These are phyloP conservation scores for Varanus komodoensis DNA, from an alignment of 2,113 vertebrate species.

Conservation along the genomic window DNA sequence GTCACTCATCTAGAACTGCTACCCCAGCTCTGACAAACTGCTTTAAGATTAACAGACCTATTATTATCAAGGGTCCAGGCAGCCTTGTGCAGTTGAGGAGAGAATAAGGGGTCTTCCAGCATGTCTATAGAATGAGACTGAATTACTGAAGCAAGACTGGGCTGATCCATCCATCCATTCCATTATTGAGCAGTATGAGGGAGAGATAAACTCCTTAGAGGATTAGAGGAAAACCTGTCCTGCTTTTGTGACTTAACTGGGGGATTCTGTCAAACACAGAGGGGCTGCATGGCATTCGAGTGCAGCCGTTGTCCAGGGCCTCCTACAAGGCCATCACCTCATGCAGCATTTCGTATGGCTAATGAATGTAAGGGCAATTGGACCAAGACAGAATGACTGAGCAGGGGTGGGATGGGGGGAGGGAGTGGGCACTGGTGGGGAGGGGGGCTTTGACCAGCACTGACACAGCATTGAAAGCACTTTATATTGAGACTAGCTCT, in stretches of 20 bases:
- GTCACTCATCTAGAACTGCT: background rate
- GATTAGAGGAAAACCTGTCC: background rate
- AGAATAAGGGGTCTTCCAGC: background rate
- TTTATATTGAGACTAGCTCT: conserved; percentile 62
- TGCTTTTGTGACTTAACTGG: background rate
- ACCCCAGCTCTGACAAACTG: background rate
- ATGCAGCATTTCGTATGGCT: conserved; percentile 21
- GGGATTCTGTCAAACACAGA: background rate
- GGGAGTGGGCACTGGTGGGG: conserved; percentile 1
- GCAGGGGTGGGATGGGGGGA: background rate
- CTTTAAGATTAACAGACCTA: background rate
- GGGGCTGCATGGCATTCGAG: background rate
- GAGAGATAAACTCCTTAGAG: background rate
- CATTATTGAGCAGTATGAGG: background rate
- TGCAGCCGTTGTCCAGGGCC: background rate
- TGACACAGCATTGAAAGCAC: conserved; percentile 61
- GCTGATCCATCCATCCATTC: background rate
- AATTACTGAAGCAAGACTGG: background rate
- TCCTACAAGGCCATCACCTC: background rate
- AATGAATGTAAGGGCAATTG: conserved; percentile 34
- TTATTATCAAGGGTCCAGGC: background rate
- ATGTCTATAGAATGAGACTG: background rate
- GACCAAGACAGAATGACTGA: conserved; percentile 31
- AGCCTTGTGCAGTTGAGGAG: background rate
- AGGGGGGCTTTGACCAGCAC: conserved; percentile 22